Base-by-base conservation (phyloP, 2,888 invertebrate species). In the Molorchus minor region DNA sequence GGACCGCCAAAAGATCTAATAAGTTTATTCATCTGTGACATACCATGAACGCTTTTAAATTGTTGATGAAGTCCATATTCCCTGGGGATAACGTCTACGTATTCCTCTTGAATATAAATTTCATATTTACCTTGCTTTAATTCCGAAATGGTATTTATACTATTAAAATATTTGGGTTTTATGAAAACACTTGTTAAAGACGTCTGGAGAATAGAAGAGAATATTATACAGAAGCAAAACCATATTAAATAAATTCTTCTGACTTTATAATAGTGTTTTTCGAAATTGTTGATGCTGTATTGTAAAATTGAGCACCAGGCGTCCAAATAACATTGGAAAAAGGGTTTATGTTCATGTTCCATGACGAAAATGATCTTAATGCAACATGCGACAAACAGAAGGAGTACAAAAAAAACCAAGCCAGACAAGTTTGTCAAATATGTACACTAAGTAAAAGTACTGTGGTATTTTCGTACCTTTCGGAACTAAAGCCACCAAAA, bases 401-500 rank as follows among this genome's bases (percentile, higher is more conserved):
- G 29, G 7, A 40, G 29, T 15, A 52, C 7, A 2, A 52, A 5
- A 10, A 25, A 12, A 2, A 41, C 13, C n/a, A n/a, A 60, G 10
- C 16, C 41, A 40, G 8, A 47, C 10, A 7, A 10, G 2, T 16
- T 12, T 8, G 12, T 36, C 5, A 15, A 58, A 62, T 3, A 58
- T 19, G 17, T 41, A 33, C 0, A 62, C 51, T 2, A 58, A 38
- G 25, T 56, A 45, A 8, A 49, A 29, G 12, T 53, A 61, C 7
- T 19, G 13, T 12, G 56, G 53, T 35, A 54, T 20, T 36, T 30
- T 29, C 13, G 35, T 16, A 5, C 60, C 49, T 44, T 12, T 46
- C 13, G 63, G 60, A 38, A 60, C 55, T 17, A 60, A 33, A 15
- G 52, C 41, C 1, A 56, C 51, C 25, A 58, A 40, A 13, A 55